Conservation (phyloP, 2,797 vertebrate genomes). For the Meda fulgida region DNA sequence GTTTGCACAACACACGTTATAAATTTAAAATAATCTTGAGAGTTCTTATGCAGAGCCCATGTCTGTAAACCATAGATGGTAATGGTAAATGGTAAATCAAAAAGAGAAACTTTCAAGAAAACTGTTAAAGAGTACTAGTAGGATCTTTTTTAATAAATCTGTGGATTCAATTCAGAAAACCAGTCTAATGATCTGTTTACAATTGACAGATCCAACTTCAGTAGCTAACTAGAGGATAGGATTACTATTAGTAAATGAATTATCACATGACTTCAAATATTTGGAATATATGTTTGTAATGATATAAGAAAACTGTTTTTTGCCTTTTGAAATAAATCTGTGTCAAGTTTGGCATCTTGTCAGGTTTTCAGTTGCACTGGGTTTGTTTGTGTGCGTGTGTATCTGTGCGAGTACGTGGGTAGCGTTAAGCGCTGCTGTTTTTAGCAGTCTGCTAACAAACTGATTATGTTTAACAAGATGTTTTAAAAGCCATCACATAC, state of each 20-base stretch:
- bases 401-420: slow-evolving; percentile 34
- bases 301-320: not conserved
- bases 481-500: slow-evolving; percentile 74
- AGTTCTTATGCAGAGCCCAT: not conserved
- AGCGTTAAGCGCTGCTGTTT: slow-evolving; percentile 75
- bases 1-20: not conserved
- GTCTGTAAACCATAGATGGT: not conserved
- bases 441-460: slow-evolving; percentile 70
- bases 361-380: slow-evolving; percentile 37
- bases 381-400: slow-evolving; percentile 38
- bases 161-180: not conserved
- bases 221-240: not conserved
- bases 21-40: not conserved
- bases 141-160: not conserved
- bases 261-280: not conserved
- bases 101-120: not conserved
- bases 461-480: slow-evolving; percentile 80
- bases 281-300: not conserved
- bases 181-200: not conserved
- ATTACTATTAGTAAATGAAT: not conserved
- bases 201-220: not conserved
- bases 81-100: no score
- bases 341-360: slow-evolving; percentile 49
- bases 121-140: not conserved
- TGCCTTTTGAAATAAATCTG: slow-evolving; percentile 34